Percentiles rank a stretch among this genome's conserved stretches.
Conservation (phyloP, 35 echinoderm and acorn worm genomes). For the Amphiura filiformis region DNA sequence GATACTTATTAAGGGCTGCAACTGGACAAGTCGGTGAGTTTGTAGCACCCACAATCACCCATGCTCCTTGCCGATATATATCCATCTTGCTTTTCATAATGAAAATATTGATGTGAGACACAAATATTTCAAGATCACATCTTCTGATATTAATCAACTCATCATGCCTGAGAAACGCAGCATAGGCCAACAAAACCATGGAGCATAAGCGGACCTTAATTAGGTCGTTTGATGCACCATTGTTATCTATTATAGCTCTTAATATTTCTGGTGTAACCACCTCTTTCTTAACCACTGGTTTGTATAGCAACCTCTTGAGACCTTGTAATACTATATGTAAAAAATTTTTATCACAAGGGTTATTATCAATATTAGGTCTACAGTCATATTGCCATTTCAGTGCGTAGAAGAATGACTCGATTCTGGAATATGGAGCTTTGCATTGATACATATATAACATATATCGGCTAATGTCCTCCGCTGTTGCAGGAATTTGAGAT, state of each 20-base stretch:
- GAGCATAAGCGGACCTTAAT: not conserved
- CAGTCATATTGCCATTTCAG: not conserved
- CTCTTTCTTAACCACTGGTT: no score
- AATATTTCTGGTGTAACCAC: no score
- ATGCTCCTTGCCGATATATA: slow-evolving; percentile 1
- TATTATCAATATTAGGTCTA: not conserved
- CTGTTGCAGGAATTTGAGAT: not conserved
- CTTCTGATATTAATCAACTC: slow-evolving; percentile 5
- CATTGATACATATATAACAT: not conserved
- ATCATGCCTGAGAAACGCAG: slow-evolving; percentile 1
- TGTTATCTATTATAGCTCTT: not conserved
- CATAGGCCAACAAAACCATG: slow-evolving; percentile 9
- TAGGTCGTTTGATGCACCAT: not conserved
- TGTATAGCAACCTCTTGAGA: not conserved
- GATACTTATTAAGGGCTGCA: not conserved
- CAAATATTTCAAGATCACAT: slow-evolving; percentile 8
- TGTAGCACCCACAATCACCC: slow-evolving; percentile 15
- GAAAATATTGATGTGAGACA: not conserved
- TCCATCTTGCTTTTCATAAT: slow-evolving; percentile 23
- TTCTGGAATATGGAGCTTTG: not conserved
- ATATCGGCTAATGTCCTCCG: not conserved
- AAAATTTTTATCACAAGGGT: not conserved
- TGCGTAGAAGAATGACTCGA: not conserved
- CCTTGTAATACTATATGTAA: not conserved
- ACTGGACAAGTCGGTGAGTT: not conserved